A percentile compares a stretch with the other conserved stretches of the same genome.
phyloP scores from a whole-genome alignment of 2,113 vertebrate genomes.

The Protobothrops mucrosquamatus region DNA sequence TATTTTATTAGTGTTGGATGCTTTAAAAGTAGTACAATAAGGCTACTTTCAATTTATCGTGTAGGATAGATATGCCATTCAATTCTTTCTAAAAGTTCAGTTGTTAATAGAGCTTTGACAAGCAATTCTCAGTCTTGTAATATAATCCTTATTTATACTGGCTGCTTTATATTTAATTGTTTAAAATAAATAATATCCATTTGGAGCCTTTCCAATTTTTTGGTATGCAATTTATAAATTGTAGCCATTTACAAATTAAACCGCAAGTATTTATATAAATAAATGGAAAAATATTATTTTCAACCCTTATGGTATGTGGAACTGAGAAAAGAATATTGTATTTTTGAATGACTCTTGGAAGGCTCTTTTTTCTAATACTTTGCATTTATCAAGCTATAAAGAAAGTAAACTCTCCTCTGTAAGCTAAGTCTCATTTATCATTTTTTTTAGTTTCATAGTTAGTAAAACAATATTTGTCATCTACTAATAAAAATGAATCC shows the following conservation, averaged over 20 bases:
- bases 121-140: not conserved
- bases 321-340: not conserved
- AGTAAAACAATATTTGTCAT: not conserved
- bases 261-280: not conserved
- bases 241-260: not conserved
- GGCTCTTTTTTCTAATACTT: not conserved
- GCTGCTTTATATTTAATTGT: not conserved
- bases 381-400: not conserved
- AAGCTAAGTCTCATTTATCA: not conserved
- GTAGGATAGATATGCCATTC: not conserved
- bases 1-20: not conserved
- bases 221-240: not conserved
- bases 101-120: not conserved
- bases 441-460: not conserved
- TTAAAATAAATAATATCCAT: not conserved
- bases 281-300: not conserved
- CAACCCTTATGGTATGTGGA: not conserved
- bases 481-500: not conserved
- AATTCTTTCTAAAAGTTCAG: not conserved
- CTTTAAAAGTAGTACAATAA: not conserved
- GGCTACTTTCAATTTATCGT: not conserved
- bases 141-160: not conserved
- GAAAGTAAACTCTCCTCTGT: rapidly evolving
- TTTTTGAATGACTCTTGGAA: not conserved
- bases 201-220: not conserved